Percentiles rank a stretch among this genome's conserved stretches.
Conservation (phyloP, 2,888 invertebrate genomes). For the Drosophila phalerata region DNA sequence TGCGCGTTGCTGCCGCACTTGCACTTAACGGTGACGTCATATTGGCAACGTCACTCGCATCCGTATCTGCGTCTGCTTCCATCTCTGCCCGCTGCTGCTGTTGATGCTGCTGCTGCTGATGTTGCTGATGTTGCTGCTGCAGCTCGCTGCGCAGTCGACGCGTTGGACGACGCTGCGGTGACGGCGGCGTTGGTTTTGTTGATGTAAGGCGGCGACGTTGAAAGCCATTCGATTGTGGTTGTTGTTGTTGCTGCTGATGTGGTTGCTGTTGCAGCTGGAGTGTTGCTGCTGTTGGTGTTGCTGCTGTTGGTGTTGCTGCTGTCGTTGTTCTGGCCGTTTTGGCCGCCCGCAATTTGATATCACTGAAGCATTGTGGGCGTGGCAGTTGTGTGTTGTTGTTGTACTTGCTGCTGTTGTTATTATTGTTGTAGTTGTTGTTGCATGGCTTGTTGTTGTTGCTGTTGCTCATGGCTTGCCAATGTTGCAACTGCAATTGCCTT, state of each 20-base stretch:
- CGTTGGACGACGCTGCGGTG: constrained; percentile 44
- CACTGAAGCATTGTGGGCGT: constrained; percentile 54
- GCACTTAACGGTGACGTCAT: constrained; percentile 69
- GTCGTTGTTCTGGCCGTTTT: constrained; percentile 42
- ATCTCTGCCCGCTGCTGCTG: constrained; percentile 33
- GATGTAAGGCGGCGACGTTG: constrained; percentile 46
- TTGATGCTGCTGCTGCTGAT: constrained; percentile 31
- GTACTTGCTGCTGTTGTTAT: constrained; percentile 14
- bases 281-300: constrained; percentile 18
- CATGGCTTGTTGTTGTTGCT: constrained; percentile 45
- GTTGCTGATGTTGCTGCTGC: constrained; percentile 45
- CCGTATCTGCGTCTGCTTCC: constrained; percentile 62
- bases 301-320: constrained; percentile 36
- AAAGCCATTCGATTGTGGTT: constrained; percentile 38
- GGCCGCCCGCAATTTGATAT: constrained; percentile 59
- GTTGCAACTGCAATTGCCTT: constrained; percentile 33
- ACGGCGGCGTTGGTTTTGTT: constrained; percentile 25
- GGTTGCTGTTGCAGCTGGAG: constrained; percentile 15
- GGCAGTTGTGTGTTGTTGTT: constrained; percentile 58
- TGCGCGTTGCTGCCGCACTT: constrained; percentile 67
- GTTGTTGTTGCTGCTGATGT: constrained; percentile 23
- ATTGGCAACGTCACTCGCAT: constrained; percentile 71
- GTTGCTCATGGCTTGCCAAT: constrained; percentile 37
- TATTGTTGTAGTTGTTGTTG: constrained; percentile 24
- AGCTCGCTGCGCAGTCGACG: constrained; percentile 52